Evolutionary conservation across 2,888 invertebrate genomes (phyloP), one percentile per base, ranked within the genome.

Genomic region (Apamea anceps): DNA sequence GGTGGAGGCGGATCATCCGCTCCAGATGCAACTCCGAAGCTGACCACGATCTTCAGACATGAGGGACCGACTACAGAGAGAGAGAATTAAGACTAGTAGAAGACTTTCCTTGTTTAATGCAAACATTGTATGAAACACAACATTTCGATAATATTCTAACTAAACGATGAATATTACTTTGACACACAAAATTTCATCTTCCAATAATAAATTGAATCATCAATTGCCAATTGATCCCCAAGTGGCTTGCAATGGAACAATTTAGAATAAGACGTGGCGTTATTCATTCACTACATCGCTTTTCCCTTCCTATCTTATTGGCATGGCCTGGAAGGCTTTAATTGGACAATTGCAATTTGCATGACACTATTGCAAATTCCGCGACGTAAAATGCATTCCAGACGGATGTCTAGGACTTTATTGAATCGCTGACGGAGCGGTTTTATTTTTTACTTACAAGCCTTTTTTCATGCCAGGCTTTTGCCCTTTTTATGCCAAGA

Each of bases 391-490:
- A 76, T 21, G n/a, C 28, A 80, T 76, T 67, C 65, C 51, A 73
- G 85, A 74, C 79, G 21, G 54, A 48, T 32, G 72, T 81, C 75
- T 75, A 66, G 45, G 65, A 70, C 57, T 75, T 85, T 87, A 85
- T 87, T 85, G 72, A 70, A 77, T 72, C 4, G 66, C 32, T 83
- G 72, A 42, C 63, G 65, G 65, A 13, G 51, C 62, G 48, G 21
- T 25, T 65, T 45, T 21, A 15, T 66, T 66, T 70, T 82, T 65
- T 62, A 42, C 21, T 62, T 15, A 37, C 54, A 37, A 21, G 3
- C 32, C 3, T 37, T 25, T 51, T 60, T 45, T 51, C 15, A 57
- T 70, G 21, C 25, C 15, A n/a, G 10, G 32, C 5, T 13, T 62
- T 37, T 13, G 57, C 25, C 5, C 25, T 7, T 54, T 32, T 37